These are phyloP conservation scores for Arctocebus calabarensis DNA, from an alignment of 2,797 vertebrate species.

Conservation along the genomic window DNA sequence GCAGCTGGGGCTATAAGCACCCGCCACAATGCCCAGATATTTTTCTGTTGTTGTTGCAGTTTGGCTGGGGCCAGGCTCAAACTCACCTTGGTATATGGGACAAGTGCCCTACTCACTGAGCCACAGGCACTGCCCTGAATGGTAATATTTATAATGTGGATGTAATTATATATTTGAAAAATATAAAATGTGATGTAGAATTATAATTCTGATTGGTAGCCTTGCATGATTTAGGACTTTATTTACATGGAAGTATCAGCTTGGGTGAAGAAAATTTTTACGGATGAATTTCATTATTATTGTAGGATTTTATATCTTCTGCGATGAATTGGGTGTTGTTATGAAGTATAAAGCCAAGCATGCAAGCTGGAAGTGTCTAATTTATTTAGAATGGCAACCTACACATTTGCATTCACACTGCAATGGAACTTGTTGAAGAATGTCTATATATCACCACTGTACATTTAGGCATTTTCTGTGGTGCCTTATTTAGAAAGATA, in stretches of 20 bases:
- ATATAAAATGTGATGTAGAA: background rate
- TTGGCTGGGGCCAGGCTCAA: too few relatives aligned
- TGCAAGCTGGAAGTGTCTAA: background rate
- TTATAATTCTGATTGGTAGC: background rate
- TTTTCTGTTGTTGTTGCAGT: too few relatives aligned
- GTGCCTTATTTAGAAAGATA: conserved; percentile 2
- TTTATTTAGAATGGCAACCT: conserved; percentile 28
- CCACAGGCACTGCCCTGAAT: too few relatives aligned
- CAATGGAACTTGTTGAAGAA: background rate
- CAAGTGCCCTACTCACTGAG: too few relatives aligned
- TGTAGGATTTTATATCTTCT: background rate
- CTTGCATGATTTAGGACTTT: background rate
- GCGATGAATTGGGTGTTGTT: background rate
- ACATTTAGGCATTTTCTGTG: conserved; percentile 34
- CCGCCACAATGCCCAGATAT: too few relatives aligned
- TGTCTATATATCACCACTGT: background rate
- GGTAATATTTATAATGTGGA: background rate
- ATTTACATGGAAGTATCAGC: background rate
- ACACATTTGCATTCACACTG: background rate
- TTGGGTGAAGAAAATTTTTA: background rate
- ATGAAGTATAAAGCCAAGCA: conserved; percentile 6
- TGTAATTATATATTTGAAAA: background rate
- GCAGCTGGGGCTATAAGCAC: too few relatives aligned
- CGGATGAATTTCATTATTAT: background rate
- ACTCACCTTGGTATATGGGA: too few relatives aligned